These are phyloP conservation scores for Electrophaes corylata DNA, from an alignment of 2,888 invertebrate genomes.

Conservation along the genomic window DNA sequence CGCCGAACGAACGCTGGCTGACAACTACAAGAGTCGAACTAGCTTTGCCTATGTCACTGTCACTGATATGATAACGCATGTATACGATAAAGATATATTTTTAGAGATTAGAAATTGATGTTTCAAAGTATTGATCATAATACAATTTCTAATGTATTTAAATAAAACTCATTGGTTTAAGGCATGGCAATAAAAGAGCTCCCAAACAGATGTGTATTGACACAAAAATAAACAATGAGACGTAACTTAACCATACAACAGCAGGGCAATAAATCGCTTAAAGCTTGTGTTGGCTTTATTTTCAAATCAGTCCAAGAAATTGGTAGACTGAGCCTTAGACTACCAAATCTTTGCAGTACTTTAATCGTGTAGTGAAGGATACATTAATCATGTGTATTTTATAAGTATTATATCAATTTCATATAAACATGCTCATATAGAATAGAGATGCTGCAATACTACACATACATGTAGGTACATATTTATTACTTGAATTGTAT, in stretches of 20 bases:
- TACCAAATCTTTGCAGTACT: background rate
- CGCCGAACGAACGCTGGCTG: constrained; percentile 50
- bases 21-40: constrained; percentile 65
- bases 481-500: background rate
- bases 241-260: constrained; percentile 47
- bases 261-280: constrained; percentile 53
- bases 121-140: background rate
- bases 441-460: background rate
- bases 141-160: constrained; percentile 33
- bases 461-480: no score
- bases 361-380: background rate
- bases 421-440: background rate
- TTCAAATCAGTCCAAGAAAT: constrained; percentile 12
- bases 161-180: constrained; percentile 47
- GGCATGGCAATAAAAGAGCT: constrained; percentile 47
- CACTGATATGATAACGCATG: constrained; percentile 79
- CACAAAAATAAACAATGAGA: constrained; percentile 65
- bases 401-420: background rate
- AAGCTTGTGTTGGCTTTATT: constrained; percentile 17
- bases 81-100: constrained; percentile 62
- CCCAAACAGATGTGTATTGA: constrained; percentile 67
- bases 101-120: constrained; percentile 3
- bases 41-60: constrained; percentile 69
- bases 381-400: no score
- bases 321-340: background rate